Evolutionary conservation across 2,113 vertebrate genomes (phyloP).

Genomic region (Ailurus styani): DNA sequence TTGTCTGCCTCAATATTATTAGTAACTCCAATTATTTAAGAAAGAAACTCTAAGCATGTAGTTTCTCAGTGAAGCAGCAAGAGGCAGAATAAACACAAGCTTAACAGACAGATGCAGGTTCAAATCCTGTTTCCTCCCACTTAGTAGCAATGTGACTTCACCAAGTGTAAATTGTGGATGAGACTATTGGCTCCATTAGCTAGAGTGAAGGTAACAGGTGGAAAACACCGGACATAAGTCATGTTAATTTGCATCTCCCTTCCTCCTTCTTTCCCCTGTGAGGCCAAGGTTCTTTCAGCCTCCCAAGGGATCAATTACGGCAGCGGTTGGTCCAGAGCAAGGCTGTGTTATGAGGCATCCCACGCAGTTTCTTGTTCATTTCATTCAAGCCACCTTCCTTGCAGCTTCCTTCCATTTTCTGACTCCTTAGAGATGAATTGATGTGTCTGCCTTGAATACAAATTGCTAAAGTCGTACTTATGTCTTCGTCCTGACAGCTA

Average conservation of each 20-base stretch:
- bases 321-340: not conserved
- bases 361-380: not conserved
- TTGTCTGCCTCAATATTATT: not conserved
- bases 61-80: not conserved
- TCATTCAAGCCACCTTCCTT: not conserved
- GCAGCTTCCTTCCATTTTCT: constrained; percentile 30
- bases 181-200: not conserved
- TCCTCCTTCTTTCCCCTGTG: not conserved
- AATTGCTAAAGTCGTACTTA: not conserved
- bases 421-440: constrained; percentile 36
- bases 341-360: not conserved
- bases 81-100: not conserved
- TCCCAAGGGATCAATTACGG: not conserved
- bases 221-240: not conserved
- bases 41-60: not conserved
- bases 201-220: not conserved
- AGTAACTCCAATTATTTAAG: not conserved
- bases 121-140: not conserved
- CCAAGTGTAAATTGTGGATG: not conserved
- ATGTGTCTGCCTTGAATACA: constrained; percentile 28
- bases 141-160: not conserved
- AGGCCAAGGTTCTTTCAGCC: constrained; percentile 2
- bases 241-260: not conserved
- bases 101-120: not conserved
- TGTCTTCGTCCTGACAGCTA: not conserved